Base-by-base conservation (phyloP, 2,888 invertebrate genomes). In the Bibio marci region DNA sequence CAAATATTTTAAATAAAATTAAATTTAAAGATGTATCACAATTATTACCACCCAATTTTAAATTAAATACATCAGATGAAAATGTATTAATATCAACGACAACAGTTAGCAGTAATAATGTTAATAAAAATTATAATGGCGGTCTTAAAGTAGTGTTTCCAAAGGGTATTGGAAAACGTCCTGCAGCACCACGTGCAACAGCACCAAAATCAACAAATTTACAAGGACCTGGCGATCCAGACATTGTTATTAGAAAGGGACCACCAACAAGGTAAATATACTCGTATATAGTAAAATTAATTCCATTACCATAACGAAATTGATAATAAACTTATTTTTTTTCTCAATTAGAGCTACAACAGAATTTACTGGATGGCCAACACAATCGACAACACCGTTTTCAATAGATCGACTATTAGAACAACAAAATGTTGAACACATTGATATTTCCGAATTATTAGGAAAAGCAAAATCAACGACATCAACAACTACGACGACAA, bases 301-400 rank as follows among this genome's bases (percentile, higher is more conserved):
- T 10, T 27, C 22, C 34, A 31, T 14, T 36, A 10, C 22, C 14
- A 13, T 37, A n/a, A 15, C 32, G 11, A 17, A 34, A 18, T 34
- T 26, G 6, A 26, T 8, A 26, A 26, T 8, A 26, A 32, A 32
- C 17, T 14, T 5, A 11, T n/a, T n/a, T n/a, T 30, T 7, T n/a
- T n/a, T 13, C n/a, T 33, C 6, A 18, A 12, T 10, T 51, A 81
- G 82, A 60, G 80, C 78, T 17, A 82, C 85, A 8, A 88, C 87
- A 14, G 86, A 85, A 58, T 88, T 88, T 50, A 87, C 86, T 12
- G 88, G 88, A 13, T 88, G 88, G 88, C 86, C 87, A 11, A 81
- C 85, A 1, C 78, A 83, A 6, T 81, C 87, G 2, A 86, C 87
- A 0, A 86, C 86, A 1, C 85, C 86, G 1, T 76, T 86, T 48